Evolutionary conservation across 2,113 vertebrate genomes (phyloP).

Genomic region (Podiceps cristatus): DNA sequence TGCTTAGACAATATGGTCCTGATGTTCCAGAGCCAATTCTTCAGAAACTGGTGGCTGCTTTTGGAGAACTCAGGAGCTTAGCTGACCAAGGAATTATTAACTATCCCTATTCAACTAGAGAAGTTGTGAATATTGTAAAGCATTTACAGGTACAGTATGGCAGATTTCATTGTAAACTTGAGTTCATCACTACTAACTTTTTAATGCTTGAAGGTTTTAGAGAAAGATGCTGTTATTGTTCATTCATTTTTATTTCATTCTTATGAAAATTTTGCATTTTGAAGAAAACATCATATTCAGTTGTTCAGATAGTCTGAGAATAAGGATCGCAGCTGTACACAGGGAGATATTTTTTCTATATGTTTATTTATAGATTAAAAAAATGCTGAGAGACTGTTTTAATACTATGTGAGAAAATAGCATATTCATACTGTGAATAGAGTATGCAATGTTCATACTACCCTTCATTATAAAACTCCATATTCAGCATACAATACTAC

Average conservation of each 20-base stretch:
- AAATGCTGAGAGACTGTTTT: accelerated
- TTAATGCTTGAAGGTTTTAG: background rate
- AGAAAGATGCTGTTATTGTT: background rate
- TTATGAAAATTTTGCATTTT: background rate
- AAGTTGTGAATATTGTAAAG: constrained; percentile 97
- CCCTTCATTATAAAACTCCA: background rate
- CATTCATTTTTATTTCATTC: background rate
- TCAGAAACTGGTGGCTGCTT: constrained; percentile 91
- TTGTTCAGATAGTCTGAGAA: background rate
- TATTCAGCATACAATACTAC: background rate
- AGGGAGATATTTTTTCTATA: background rate
- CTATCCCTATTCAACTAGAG: constrained; percentile 97
- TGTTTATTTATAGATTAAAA: background rate
- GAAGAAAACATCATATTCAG: background rate
- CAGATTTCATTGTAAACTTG: background rate
- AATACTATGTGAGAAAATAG: background rate
- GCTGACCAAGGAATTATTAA: constrained; percentile 95
- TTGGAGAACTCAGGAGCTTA: constrained; percentile 93
- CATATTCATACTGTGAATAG: background rate
- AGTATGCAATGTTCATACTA: background rate
- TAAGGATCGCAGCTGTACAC: background rate
- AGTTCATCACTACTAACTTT: background rate
- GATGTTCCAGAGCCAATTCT: constrained; percentile 86
- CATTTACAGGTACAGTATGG: constrained; percentile 88
- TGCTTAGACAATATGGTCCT: constrained; percentile 94